phyloP scores from a whole-genome alignment of 2,888 invertebrate genomes.

The Acronicta leporina region DNA sequence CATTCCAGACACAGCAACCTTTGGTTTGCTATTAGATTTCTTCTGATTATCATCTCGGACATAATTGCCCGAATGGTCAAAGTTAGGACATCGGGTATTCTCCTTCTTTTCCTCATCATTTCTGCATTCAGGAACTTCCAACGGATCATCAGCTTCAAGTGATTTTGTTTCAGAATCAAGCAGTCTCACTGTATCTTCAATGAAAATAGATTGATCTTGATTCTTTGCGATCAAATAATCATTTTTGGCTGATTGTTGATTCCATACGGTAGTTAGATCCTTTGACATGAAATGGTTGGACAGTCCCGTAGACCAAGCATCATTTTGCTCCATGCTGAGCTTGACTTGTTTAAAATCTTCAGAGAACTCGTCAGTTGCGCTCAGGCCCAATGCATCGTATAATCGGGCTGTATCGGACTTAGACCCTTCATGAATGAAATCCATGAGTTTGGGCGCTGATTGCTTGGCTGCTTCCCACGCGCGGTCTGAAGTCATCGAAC shows the following conservation, averaged over 20 bases:
- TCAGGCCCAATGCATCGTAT: slow-evolving; percentile 82
- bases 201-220: slow-evolving; percentile 63
- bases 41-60: slow-evolving; percentile 79
- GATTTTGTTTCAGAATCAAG: slow-evolving; percentile 66
- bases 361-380: slow-evolving; percentile 71
- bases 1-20: slow-evolving; percentile 78
- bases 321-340: slow-evolving; percentile 65
- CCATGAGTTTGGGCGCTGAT: slow-evolving; percentile 85
- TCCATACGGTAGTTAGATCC: slow-evolving; percentile 72
- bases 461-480: slow-evolving; percentile 88
- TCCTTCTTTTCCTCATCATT: slow-evolving; percentile 73
- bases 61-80: slow-evolving; percentile 81
- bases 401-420: slow-evolving; percentile 85
- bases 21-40: slow-evolving; percentile 74
- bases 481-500: slow-evolving; percentile 81
- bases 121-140: slow-evolving; percentile 65
- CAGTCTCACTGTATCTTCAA: slow-evolving; percentile 65
- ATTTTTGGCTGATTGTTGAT: slow-evolving; percentile 68
- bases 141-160: slow-evolving; percentile 66
- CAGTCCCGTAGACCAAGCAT: slow-evolving; percentile 69
- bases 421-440: slow-evolving; percentile 84
- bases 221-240: slow-evolving; percentile 61
- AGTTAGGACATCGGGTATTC: slow-evolving; percentile 73
- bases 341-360: slow-evolving; percentile 77
- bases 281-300: slow-evolving; percentile 72